Percentiles rank a stretch among this genome's conserved stretches.
phyloP scores from a whole-genome alignment of 2,113 vertebrate species.

The Eupsittula cactorum region DNA sequence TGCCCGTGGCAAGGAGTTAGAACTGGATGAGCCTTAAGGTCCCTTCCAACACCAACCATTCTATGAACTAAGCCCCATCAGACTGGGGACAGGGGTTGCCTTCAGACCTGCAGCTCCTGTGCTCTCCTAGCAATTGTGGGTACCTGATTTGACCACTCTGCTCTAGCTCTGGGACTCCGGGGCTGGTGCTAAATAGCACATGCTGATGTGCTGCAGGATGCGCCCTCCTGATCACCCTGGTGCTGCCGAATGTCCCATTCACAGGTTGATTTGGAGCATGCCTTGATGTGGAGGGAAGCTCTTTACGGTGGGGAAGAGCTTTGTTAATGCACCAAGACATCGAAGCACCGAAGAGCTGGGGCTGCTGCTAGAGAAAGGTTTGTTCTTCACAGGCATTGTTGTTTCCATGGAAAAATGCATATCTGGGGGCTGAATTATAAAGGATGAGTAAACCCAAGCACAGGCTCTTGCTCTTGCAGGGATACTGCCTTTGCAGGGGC shows the following conservation, averaged over 20 bases:
- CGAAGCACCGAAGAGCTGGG: not conserved
- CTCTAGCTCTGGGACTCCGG: not conserved
- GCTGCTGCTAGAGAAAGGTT: not conserved
- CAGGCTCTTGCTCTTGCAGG: not conserved
- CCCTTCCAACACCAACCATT: not conserved
- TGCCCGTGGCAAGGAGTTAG: not conserved
- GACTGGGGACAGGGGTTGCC: not conserved
- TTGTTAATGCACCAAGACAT: not conserved
- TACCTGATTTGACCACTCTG: no score
- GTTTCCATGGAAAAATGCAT: not conserved
- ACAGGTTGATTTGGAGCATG: accelerated
- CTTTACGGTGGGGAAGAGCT: not conserved
- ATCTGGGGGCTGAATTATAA: not conserved
- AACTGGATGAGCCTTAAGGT: not conserved
- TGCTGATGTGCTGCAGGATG: not conserved
- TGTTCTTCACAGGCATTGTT: not conserved
- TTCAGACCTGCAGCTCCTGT: not conserved
- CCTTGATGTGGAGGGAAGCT: not conserved
- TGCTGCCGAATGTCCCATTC: accelerated
- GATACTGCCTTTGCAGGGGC: not conserved
- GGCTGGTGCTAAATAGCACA: not conserved
- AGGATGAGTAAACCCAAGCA: not conserved
- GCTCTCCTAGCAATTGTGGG: accelerated
- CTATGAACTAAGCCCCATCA: not conserved
- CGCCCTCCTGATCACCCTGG: not conserved